phyloP scores from a whole-genome alignment of 2,888 invertebrate species.

The Stenchaetothrips biformis region DNA sequence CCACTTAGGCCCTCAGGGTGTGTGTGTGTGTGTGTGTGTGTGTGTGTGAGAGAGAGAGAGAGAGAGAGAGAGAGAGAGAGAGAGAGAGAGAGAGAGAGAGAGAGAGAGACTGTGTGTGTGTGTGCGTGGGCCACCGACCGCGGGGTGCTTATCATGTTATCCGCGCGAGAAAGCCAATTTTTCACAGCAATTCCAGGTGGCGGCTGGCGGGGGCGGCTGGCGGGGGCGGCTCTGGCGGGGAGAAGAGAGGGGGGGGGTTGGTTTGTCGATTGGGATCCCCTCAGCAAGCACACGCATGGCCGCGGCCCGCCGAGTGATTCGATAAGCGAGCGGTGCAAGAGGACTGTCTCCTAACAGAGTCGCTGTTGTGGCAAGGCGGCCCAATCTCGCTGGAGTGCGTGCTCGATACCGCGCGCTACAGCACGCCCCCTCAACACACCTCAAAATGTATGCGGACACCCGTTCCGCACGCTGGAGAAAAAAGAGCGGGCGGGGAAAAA shows the following conservation, averaged over 20 bases:
- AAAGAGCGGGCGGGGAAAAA: neutral
- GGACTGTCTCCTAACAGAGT: too few relatives aligned
- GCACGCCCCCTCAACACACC: too few relatives aligned
- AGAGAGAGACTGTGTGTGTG: neutral
- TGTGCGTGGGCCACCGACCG: neutral
- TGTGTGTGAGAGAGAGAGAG: neutral
- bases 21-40: neutral
- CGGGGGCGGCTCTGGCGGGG: too few relatives aligned
- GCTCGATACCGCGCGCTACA: neutral
- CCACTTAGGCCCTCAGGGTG: too few relatives aligned
- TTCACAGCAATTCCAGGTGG: conserved; percentile 15
- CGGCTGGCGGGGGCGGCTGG: neutral
- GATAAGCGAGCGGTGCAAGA: too few relatives aligned
- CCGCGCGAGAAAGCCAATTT: conserved; percentile 8
- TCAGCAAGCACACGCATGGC: too few relatives aligned
- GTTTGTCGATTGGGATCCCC: too few relatives aligned
- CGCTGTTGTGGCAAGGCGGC: neutral
- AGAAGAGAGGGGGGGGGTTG: too few relatives aligned
- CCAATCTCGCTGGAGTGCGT: conserved; percentile 19
- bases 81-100: neutral
- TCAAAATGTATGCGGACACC: too few relatives aligned
- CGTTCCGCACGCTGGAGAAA: neutral
- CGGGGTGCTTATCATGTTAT: conserved; percentile 7
- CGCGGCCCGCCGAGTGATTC: too few relatives aligned
- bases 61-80: neutral